A percentile compares a stretch with the other conserved stretches of the same genome.
Evolutionary conservation across 2,113 vertebrate species (phyloP).

Genomic region (western clawed frog (Xenopus tropicalis)): DNA sequence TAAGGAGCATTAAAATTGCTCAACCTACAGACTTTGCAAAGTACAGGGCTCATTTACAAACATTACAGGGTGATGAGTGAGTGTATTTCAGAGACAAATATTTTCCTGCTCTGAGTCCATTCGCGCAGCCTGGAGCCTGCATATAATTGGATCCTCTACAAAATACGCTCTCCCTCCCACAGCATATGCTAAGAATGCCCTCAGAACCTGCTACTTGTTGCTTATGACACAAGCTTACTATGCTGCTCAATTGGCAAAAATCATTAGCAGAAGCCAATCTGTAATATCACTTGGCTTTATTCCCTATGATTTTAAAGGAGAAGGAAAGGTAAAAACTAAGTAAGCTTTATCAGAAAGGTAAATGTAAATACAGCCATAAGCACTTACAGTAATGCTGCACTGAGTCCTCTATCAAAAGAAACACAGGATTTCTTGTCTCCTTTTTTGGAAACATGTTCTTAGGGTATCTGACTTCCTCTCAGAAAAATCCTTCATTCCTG

Average conservation of each 20-base stretch:
- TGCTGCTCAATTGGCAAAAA: not conserved
- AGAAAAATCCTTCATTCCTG: no score
- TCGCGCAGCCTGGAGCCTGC: constrained; percentile 12
- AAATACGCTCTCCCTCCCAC: constrained; percentile 16
- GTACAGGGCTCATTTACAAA: constrained; percentile 24
- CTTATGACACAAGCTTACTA: not conserved
- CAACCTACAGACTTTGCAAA: constrained; percentile 36
- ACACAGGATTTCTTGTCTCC: no score
- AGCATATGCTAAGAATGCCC: constrained; percentile 27
- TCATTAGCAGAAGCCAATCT: not conserved
- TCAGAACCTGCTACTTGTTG: constrained; percentile 22
- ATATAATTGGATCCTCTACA: constrained; percentile 28
- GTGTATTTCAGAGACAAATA: constrained; percentile 31
- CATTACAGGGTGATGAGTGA: constrained; percentile 27
- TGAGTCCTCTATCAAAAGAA: no score
- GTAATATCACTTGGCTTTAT: no score
- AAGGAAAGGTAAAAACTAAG: no score
- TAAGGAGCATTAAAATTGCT: constrained; percentile 44
- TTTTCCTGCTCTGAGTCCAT: constrained; percentile 25
- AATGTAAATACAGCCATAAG: no score
- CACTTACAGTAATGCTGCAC: no score
- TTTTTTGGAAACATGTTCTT: no score
- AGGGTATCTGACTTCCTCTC: no score
- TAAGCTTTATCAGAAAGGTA: no score
- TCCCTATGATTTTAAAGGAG: no score